These are phyloP conservation scores for Chirona hameri DNA, from an alignment of 2,888 invertebrate genomes.

Conservation along the genomic window DNA sequence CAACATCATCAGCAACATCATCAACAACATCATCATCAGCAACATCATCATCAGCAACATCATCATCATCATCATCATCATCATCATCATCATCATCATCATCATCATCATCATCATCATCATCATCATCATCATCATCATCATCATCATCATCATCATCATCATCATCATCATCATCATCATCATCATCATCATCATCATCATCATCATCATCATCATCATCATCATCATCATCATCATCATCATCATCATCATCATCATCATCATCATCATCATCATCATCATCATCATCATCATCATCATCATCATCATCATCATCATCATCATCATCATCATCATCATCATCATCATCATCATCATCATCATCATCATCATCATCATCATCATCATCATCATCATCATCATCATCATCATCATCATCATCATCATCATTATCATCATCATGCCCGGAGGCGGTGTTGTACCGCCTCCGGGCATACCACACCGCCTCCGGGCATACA, in stretches of 20 bases:
- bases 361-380: conserved; percentile 22
- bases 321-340: conserved; percentile 22
- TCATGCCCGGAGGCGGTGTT: no score
- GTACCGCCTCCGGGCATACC: no score
- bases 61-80: no score
- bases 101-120: conserved; percentile 22
- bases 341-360: conserved; percentile 10
- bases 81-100: conserved; percentile 22
- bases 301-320: conserved; percentile 22
- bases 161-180: conserved; percentile 22
- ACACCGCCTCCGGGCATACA: no score
- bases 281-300: conserved; percentile 22
- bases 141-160: conserved; percentile 9
- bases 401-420: conserved; percentile 22
- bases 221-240: conserved; percentile 22
- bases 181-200: conserved; percentile 22
- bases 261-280: conserved; percentile 22
- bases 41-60: no score
- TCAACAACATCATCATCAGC: no score
- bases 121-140: conserved; percentile 22
- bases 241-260: conserved; percentile 22
- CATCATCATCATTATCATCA: no score
- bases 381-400: conserved; percentile 22
- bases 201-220: conserved; percentile 22
- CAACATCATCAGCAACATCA: no score